These are phyloP conservation scores for Leptinotarsa peninsularis DNA, from an alignment of 2,888 invertebrate genomes.

Conservation along the genomic window DNA sequence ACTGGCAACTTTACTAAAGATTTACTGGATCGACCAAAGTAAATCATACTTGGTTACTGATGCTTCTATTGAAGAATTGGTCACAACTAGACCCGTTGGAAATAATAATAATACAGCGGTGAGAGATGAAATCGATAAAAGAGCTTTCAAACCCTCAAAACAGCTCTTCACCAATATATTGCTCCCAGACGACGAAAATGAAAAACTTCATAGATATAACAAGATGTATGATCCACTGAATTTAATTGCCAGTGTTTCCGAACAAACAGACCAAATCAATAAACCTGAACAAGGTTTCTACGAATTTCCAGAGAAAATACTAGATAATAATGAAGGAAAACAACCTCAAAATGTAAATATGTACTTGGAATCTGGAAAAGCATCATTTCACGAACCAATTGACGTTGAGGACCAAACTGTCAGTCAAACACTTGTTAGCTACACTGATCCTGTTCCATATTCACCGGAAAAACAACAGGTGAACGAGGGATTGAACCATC, in stretches of 20 bases:
- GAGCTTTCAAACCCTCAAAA: constrained; percentile 38
- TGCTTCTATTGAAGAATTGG: constrained; percentile 20
- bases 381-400: neutral
- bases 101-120: neutral
- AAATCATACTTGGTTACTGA: constrained; percentile 17
- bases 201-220: neutral
- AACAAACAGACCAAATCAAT: neutral
- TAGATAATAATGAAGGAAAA: neutral
- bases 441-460: neutral
- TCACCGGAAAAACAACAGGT: neutral
- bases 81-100: constrained; percentile 31
- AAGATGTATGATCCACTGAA: neutral
- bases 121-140: neutral
- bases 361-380: neutral
- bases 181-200: neutral
- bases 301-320: neutral
- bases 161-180: constrained; percentile 29
- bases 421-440: neutral
- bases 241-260: neutral
- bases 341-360: neutral
- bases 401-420: neutral
- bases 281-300: neutral
- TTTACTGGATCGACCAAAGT: neutral
- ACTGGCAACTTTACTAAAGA: constrained; percentile 6
- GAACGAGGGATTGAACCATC: neutral